Percentiles rank a stretch among this genome's conserved stretches.
Conservation (phyloP, 2,888 invertebrate genomes). For the Pseudeuparius sepicola region DNA sequence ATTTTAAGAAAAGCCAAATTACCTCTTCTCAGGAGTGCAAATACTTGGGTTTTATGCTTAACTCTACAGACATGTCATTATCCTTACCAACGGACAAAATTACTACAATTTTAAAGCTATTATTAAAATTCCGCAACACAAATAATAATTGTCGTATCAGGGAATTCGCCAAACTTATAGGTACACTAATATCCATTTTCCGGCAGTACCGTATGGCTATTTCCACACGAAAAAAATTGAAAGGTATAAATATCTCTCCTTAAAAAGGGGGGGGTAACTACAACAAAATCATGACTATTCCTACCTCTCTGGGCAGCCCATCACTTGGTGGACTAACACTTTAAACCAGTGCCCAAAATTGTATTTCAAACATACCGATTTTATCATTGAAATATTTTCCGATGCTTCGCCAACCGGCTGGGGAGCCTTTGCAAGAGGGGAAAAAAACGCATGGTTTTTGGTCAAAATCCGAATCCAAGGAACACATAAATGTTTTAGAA, state of each 20-base stretch:
- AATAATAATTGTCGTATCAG: background rate
- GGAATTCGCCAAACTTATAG: no score
- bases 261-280: background rate
- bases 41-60: slow-evolving; percentile 1
- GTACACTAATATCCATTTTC: no score
- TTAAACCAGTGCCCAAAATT: background rate
- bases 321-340: background rate
- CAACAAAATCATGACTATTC: slow-evolving; percentile 1
- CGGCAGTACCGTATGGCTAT: background rate
- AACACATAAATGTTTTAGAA: slow-evolving; percentile 20
- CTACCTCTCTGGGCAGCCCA: background rate
- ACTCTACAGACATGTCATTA: background rate
- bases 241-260: background rate
- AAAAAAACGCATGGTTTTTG: slow-evolving; percentile 21
- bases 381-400: slow-evolving; percentile 18
- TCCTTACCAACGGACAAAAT: background rate
- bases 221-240: background rate
- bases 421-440: slow-evolving; percentile 17
- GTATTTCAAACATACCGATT: background rate
- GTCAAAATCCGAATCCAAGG: slow-evolving; percentile 12
- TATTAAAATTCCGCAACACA: no score
- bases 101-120: background rate
- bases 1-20: slow-evolving; percentile 1
- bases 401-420: slow-evolving; percentile 19
- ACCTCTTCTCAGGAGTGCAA: no score